A percentile compares a stretch with the other conserved stretches of the same genome.
Evolutionary conservation across 2,888 invertebrate genomes (phyloP).

Genomic region (Synanthedon vespiformis): DNA sequence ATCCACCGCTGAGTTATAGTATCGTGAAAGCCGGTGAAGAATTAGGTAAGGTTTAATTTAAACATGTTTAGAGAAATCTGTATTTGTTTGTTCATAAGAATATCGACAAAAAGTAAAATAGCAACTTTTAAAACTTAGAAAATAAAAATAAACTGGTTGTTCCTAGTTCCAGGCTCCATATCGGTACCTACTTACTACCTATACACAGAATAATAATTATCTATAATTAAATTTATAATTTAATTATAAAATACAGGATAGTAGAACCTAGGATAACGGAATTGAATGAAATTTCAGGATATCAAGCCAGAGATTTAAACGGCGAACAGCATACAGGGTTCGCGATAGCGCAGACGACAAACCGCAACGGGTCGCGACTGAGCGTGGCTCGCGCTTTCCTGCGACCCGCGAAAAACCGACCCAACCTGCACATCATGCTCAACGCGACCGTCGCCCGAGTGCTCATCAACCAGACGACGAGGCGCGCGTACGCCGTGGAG

Average conservation of each 20-base stretch:
- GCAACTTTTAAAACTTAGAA: no score
- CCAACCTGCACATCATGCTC: constrained; percentile 85
- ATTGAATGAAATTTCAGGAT: constrained; percentile 58
- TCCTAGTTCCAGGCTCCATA: no score
- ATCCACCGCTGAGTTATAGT: constrained; percentile 84
- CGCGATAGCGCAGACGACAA: constrained; percentile 89
- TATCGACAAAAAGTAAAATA: no score
- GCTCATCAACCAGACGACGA: constrained; percentile 79
- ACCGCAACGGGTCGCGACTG: constrained; percentile 85
- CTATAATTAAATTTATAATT: no score
- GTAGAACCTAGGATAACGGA: no score
- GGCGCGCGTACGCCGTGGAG: constrained; percentile 83
- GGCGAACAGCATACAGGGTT: constrained; percentile 86
- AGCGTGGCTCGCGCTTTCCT: constrained; percentile 86
- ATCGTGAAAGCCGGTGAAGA: constrained; percentile 83
- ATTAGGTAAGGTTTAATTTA: constrained; percentile 62
- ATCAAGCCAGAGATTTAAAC: constrained; percentile 82
- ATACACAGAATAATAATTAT: no score
- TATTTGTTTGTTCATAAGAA: neutral
- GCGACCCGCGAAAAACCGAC: constrained; percentile 79
- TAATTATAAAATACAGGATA: no score
- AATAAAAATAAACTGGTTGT: no score
- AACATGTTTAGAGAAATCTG: neutral
- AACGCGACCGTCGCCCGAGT: constrained; percentile 84
- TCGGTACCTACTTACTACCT: no score